Conservation (phyloP, 1,140 invertebrate species). For the Neodiprion lecontei region DNA sequence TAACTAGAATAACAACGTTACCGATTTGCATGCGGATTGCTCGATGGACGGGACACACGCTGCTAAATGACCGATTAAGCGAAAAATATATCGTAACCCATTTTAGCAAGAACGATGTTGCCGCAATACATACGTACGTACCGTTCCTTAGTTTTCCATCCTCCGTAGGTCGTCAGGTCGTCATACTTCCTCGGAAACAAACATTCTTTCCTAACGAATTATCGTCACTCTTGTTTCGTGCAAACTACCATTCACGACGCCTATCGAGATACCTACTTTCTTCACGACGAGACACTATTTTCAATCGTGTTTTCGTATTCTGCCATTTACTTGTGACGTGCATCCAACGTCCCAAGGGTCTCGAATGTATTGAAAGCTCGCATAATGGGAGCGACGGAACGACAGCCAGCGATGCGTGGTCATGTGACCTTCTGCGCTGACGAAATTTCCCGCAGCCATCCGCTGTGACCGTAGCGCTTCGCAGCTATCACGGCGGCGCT, state of each 20-base stretch:
- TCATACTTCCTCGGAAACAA: background rate
- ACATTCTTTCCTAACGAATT: background rate
- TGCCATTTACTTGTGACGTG: conserved; percentile 5
- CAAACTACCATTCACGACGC: background rate
- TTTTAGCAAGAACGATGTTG: background rate
- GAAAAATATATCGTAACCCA: background rate
- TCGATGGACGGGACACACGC: background rate
- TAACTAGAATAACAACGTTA: background rate
- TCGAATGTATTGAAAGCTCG: background rate
- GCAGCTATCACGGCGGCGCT: too few species aligned
- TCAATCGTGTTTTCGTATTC: background rate
- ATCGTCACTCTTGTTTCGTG: background rate
- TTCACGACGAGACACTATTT: background rate
- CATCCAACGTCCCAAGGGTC: background rate
- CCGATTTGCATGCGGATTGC: background rate
- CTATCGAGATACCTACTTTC: background rate
- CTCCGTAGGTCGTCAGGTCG: conserved; percentile 1
- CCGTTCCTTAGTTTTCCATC: conserved; percentile 5
- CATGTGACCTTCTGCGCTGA: background rate
- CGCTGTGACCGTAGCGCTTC: background rate
- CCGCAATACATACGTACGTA: background rate
- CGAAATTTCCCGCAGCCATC: background rate
- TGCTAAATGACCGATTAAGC: background rate
- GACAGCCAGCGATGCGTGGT: conserved; percentile 1
- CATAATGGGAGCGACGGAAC: conserved; percentile 3